phyloP scores from a whole-genome alignment of 37 sponge, comb jelly and placozoan genomes.

The Cladorhizidae sp. region DNA sequence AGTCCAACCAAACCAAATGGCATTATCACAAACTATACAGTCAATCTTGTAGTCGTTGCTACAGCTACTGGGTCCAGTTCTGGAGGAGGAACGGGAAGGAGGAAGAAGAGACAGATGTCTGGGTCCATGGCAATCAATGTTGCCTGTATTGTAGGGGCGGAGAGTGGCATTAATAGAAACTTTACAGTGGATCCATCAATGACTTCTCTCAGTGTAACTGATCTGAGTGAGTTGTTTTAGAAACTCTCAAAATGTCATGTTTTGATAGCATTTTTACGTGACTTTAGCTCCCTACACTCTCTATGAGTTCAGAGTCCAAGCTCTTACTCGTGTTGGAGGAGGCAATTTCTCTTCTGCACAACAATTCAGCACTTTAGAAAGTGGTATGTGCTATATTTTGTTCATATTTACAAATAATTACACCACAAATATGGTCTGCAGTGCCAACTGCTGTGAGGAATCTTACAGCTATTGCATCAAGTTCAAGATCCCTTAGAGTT shows the following conservation, averaged over 20 bases:
- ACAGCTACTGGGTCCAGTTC: not conserved
- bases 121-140: not conserved
- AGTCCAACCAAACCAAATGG: conserved; percentile 29
- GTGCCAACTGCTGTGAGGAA: conserved; percentile 25
- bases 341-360: conserved; percentile 30
- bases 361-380: conserved; percentile 21
- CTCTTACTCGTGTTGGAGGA: conserved; percentile 16
- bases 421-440: not conserved
- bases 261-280: not conserved
- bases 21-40: conserved; percentile 14
- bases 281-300: conserved; percentile 40
- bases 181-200: conserved; percentile 12
- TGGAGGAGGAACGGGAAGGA: not conserved
- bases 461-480: conserved; percentile 7
- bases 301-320: conserved; percentile 33
- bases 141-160: conserved; percentile 32
- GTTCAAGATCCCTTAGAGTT: conserved; percentile 4
- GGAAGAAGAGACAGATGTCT: conserved; percentile 23
- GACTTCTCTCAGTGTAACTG: conserved; percentile 6
- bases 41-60: conserved; percentile 25
- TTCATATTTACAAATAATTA: not conserved
- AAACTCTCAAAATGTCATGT: not conserved
- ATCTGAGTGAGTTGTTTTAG: conserved; percentile 18
- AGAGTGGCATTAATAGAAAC: conserved; percentile 10
- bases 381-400: not conserved